phyloP scores from a whole-genome alignment of 2,888 invertebrate species.

The Sarcophaga subvicina region DNA sequence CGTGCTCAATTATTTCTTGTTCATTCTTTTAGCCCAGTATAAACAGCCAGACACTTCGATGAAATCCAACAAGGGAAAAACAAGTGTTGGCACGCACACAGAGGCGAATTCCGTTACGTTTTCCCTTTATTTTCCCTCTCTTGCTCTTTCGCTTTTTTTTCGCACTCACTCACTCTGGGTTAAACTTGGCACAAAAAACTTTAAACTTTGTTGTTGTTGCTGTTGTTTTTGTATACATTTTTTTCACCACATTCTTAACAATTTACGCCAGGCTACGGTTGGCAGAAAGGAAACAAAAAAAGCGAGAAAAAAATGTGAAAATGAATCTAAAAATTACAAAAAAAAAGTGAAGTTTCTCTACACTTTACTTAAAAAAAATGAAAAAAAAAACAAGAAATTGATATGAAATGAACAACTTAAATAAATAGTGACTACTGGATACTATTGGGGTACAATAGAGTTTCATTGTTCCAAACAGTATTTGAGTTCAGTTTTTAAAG shows the following conservation, averaged over 20 bases:
- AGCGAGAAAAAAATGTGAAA: neutral
- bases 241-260: conserved; percentile 59
- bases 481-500: neutral
- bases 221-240: neutral
- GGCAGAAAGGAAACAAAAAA: neutral
- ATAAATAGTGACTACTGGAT: neutral
- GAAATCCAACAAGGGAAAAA: neutral
- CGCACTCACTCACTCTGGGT: neutral
- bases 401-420: neutral
- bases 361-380: neutral
- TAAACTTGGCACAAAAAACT: conserved; percentile 63
- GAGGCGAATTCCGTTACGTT: neutral
- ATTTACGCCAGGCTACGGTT: conserved; percentile 58
- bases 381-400: neutral
- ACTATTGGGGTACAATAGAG: neutral
- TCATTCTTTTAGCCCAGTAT: neutral
- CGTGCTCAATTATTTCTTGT: neutral
- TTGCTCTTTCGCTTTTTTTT: conserved; percentile 2
- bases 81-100: neutral
- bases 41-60: neutral
- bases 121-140: neutral
- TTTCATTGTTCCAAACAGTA: neutral
- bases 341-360: neutral
- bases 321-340: neutral
- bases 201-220: conserved; percentile 18